Evolutionary conservation across 2,888 invertebrate species (phyloP).

Genomic region (Rhingia rostrata): DNA sequence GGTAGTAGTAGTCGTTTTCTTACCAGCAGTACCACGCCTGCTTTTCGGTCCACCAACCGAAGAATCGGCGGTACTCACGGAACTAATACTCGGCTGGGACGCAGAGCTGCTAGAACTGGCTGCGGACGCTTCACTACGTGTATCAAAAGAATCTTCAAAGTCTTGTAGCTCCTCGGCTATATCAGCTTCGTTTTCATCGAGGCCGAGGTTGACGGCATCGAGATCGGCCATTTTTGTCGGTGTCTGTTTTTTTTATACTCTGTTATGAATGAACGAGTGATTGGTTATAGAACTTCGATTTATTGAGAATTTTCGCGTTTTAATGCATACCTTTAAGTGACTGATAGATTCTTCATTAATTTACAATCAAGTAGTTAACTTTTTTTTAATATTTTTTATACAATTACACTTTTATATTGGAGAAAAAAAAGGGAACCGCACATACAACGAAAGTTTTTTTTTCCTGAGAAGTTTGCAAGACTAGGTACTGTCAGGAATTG

Average conservation of each 20-base stretch:
- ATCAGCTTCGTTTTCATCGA: conserved; percentile 88
- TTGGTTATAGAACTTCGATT: conserved; percentile 2
- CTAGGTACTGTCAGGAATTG: conserved; percentile 58
- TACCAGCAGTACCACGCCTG: conserved; percentile 60
- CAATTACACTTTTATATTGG: conserved; percentile 44
- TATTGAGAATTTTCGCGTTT: not conserved
- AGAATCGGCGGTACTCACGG: conserved; percentile 88
- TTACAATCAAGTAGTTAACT: conserved; percentile 82
- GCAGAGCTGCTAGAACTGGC: conserved; percentile 86
- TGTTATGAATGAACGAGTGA: conserved; percentile 21
- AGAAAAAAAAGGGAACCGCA: conserved; percentile 31
- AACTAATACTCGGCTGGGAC: conserved; percentile 90
- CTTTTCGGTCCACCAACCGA: conserved; percentile 84
- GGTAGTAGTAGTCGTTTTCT: not conserved
- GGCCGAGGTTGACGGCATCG: conserved; percentile 87
- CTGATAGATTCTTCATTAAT: conserved; percentile 75
- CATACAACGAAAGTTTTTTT: conserved; percentile 41
- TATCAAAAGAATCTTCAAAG: conserved; percentile 88
- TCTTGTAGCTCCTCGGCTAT: conserved; percentile 92
- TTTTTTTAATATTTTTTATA: conserved; percentile 72
- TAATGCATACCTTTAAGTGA: conserved; percentile 65
- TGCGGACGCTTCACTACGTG: conserved; percentile 94
- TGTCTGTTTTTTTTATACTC: conserved; percentile 53
- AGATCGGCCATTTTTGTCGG: conserved; percentile 82
- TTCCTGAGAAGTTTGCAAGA: conserved; percentile 22